phyloP scores from a whole-genome alignment of 23 tunicate species.

The Ciona savignyi region DNA sequence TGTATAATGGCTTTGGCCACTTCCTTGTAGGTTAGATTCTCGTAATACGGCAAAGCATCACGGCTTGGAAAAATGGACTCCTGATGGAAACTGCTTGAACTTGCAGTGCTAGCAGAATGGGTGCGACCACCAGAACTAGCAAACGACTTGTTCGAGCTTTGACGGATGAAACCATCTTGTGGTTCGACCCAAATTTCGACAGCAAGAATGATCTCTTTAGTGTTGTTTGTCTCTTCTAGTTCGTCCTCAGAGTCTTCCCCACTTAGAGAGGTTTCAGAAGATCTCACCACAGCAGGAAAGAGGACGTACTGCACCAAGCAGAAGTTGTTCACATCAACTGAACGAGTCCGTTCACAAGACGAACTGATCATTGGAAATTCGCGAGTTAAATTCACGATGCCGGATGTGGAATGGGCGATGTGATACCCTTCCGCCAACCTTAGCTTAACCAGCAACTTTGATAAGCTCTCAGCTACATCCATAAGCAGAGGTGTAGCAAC shows the following conservation, averaged over 20 bases:
- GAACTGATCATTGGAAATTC: constrained; percentile 37
- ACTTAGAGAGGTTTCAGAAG: constrained; percentile 12
- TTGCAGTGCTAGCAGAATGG: background rate
- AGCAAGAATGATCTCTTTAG: constrained; percentile 54
- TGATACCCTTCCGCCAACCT: constrained; percentile 70
- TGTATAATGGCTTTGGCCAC: constrained; percentile 15
- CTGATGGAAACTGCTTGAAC: background rate
- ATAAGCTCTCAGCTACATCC: constrained; percentile 36
- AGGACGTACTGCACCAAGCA: constrained; percentile 70
- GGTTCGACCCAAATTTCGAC: constrained; percentile 86
- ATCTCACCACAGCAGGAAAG: constrained; percentile 55
- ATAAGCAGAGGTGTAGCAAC: constrained; percentile 25
- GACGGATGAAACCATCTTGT: constrained; percentile 35
- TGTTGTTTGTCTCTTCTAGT: constrained; percentile 9
- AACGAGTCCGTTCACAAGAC: background rate
- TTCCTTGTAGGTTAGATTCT: constrained; percentile 10
- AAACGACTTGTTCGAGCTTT: background rate
- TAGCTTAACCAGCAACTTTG: constrained; percentile 47
- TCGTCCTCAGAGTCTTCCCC: constrained; percentile 52
- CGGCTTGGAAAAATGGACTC: background rate
- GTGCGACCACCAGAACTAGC: no score
- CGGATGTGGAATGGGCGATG: constrained; percentile 64
- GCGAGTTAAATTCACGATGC: constrained; percentile 40
- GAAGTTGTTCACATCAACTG: background rate
- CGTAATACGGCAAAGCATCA: constrained; percentile 23